Percentiles rank a stretch among this genome's conserved stretches.
phyloP scores from a whole-genome alignment of 2,888 invertebrate genomes.

The Thereva nobilitata region DNA sequence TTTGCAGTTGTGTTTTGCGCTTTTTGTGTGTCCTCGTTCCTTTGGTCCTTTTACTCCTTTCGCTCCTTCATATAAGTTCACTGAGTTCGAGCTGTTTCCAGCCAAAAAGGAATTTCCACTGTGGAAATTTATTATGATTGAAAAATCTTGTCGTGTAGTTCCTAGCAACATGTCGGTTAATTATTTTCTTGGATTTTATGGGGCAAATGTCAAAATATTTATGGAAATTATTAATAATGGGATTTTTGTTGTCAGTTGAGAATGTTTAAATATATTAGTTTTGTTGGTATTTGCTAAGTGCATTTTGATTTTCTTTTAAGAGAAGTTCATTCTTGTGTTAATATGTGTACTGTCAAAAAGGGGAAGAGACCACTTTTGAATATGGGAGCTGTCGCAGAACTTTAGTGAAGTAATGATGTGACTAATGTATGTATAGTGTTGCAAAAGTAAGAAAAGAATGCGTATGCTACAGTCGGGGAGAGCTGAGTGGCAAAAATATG shows the following conservation, averaged over 20 bases:
- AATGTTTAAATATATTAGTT: not conserved
- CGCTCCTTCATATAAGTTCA: not conserved
- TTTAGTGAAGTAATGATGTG: too few species aligned
- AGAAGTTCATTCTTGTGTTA: too few species aligned
- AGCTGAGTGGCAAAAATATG: too few species aligned
- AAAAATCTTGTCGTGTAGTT: slow-evolving; percentile 41
- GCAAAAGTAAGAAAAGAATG: too few species aligned
- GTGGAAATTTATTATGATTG: slow-evolving; percentile 41
- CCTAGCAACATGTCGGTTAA: slow-evolving; percentile 35
- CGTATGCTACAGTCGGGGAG: too few species aligned
- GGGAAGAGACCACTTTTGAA: too few species aligned
- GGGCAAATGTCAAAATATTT: slow-evolving; percentile 40
- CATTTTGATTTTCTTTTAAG: not conserved
- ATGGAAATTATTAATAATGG: slow-evolving; percentile 41
- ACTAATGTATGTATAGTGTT: too few species aligned
- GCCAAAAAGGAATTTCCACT: slow-evolving; percentile 37
- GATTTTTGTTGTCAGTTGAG: slow-evolving; percentile 19
- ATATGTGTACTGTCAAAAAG: too few species aligned
- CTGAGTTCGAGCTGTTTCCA: not conserved
- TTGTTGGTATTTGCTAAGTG: not conserved
- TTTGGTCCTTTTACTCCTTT: slow-evolving; percentile 3
- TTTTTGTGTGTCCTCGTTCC: not conserved
- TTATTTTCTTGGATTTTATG: slow-evolving; percentile 39
- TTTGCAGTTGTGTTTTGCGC: slow-evolving; percentile 21
- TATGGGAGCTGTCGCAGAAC: too few species aligned